These are phyloP conservation scores for Maniola hyperantus DNA, from an alignment of 2,888 invertebrate species.

Conservation along the genomic window DNA sequence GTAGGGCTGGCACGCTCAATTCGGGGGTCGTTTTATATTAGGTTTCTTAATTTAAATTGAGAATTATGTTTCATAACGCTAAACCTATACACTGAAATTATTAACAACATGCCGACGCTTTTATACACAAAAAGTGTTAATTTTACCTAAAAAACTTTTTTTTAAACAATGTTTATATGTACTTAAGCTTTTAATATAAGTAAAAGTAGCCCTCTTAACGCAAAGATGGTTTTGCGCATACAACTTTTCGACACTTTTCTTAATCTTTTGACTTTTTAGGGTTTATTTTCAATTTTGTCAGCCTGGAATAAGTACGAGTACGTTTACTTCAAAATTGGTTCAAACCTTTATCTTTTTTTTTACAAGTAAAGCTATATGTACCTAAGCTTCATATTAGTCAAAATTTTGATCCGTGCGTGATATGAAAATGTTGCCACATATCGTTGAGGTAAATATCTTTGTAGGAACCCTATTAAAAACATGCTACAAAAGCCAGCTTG, in stretches of 20 bases:
- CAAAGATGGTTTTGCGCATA: no score
- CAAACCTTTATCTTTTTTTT: background rate
- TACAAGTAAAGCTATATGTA: background rate
- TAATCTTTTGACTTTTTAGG: no score
- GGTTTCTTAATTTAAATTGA: background rate
- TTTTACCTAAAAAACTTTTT: background rate
- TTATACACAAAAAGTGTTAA: background rate
- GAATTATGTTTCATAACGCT: background rate
- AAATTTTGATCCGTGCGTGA: no score
- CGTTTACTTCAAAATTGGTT: background rate
- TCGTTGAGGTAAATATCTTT: background rate
- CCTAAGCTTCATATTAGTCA: background rate
- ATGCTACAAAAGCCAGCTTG: constrained; percentile 66
- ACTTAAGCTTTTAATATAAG: no score
- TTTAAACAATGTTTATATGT: no score
- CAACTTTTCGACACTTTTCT: no score
- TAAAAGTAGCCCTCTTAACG: no score
- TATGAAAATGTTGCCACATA: background rate
- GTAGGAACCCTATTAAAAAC: constrained; percentile 55
- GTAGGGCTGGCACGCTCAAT: constrained; percentile 20
- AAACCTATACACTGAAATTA: background rate
- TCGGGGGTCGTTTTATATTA: background rate
- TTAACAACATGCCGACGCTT: background rate
- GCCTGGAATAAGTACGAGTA: background rate
- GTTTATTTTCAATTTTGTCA: no score